Evolutionary conservation across 1,140 invertebrate species (phyloP).

Genomic region (Hyphantria cunea): DNA sequence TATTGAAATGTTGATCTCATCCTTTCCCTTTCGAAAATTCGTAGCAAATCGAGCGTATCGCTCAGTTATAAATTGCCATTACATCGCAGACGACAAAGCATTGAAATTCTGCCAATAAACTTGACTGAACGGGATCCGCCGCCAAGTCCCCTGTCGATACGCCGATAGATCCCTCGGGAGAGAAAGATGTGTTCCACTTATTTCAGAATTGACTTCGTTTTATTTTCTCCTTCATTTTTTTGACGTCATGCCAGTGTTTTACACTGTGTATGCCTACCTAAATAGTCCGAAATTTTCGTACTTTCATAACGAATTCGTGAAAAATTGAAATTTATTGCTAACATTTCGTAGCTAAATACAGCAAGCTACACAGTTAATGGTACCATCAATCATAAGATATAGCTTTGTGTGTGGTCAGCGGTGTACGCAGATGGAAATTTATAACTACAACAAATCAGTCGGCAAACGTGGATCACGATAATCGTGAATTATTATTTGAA

Average conservation of each 20-base stretch:
- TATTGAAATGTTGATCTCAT: conserved; percentile 34
- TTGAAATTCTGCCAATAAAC: conserved; percentile 56
- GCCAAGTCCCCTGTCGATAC: conserved; percentile 47
- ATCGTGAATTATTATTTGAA: conserved; percentile 23
- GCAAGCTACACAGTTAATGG: conserved; percentile 28
- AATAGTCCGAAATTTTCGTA: conserved; percentile 22
- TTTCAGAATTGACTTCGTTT: conserved; percentile 50
- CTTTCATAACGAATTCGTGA: conserved; percentile 18
- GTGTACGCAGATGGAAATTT: conserved; percentile 31
- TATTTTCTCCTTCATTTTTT: conserved; percentile 37
- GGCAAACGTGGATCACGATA: conserved; percentile 20
- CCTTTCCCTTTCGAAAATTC: conserved; percentile 32
- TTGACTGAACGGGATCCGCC: conserved; percentile 47
- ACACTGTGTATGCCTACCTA: conserved; percentile 29
- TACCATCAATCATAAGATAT: conserved; percentile 33
- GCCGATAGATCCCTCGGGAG: conserved; percentile 46
- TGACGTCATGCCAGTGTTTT: conserved; percentile 35
- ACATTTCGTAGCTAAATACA: conserved; percentile 32
- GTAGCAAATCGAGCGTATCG: conserved; percentile 40
- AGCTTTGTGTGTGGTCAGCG: conserved; percentile 31
- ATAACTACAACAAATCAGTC: conserved; percentile 33
- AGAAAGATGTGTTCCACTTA: conserved; percentile 55
- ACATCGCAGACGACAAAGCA: conserved; percentile 52
- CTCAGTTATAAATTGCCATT: conserved; percentile 51
- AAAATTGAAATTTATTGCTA: conserved; percentile 37